A percentile compares a stretch with the other conserved stretches of the same genome.
Conservation (phyloP, 1,140 invertebrate species). For the Drosophila nasuta region DNA sequence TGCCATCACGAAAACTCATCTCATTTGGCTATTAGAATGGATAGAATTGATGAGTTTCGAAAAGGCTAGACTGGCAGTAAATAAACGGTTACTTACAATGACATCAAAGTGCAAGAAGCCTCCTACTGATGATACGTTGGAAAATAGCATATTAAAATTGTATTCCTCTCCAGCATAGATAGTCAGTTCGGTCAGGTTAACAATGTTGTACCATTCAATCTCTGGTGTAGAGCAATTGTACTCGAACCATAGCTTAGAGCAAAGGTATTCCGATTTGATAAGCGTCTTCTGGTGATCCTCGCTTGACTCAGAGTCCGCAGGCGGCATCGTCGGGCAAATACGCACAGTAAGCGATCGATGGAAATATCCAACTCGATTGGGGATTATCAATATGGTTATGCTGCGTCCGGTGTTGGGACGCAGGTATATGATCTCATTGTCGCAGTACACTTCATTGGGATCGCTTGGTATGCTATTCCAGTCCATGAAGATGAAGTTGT, state of each 20-base stretch:
- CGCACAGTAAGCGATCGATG: slow-evolving; percentile 66
- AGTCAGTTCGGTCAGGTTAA: slow-evolving; percentile 43
- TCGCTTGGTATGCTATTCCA: slow-evolving; percentile 77
- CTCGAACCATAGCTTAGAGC: slow-evolving; percentile 70
- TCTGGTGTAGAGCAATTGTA: slow-evolving; percentile 71
- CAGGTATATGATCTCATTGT: slow-evolving; percentile 73
- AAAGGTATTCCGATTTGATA: slow-evolving; percentile 60
- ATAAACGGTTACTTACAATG: slow-evolving; percentile 55
- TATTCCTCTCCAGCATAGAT: slow-evolving; percentile 72
- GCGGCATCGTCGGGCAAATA: slow-evolving; percentile 57
- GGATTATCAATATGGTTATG: slow-evolving; percentile 69
- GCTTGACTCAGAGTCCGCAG: neutral
- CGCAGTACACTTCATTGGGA: slow-evolving; percentile 69
- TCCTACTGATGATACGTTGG: slow-evolving; percentile 50
- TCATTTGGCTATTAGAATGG: slow-evolving; percentile 49
- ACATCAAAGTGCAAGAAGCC: slow-evolving; percentile 75
- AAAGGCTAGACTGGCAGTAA: neutral
- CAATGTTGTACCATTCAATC: slow-evolving; percentile 52
- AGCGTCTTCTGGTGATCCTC: slow-evolving; percentile 41
- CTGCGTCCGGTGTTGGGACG: slow-evolving; percentile 72
- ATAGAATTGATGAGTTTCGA: neutral
- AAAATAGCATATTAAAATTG: slow-evolving; percentile 65
- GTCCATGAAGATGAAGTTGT: slow-evolving; percentile 75
- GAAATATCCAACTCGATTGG: slow-evolving; percentile 65
- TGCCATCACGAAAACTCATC: slow-evolving; percentile 65